Evolutionary conservation across 2,888 invertebrate genomes (phyloP).

Genomic region (Drosophila cracens): DNA sequence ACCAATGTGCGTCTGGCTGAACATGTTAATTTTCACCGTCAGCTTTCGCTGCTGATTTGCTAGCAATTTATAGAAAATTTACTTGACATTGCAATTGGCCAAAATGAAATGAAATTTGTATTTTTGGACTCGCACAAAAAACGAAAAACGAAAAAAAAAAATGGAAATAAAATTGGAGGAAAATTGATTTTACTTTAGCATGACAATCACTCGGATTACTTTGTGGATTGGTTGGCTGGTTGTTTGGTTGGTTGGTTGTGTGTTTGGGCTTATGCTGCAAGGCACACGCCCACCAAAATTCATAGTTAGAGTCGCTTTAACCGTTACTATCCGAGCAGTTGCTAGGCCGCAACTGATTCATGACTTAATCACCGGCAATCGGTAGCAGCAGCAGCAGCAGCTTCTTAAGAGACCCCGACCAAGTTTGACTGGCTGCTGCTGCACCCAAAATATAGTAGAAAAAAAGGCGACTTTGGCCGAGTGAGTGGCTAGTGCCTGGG

Average conservation of each 20-base stretch:
- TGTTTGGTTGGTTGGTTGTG: slow-evolving; percentile 17
- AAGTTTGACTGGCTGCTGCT: slow-evolving; percentile 38
- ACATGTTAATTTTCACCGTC: slow-evolving; percentile 60
- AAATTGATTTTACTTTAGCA: slow-evolving; percentile 75
- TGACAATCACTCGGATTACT: slow-evolving; percentile 72
- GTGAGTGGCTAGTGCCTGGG: slow-evolving; percentile 69
- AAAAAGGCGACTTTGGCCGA: slow-evolving; percentile 56
- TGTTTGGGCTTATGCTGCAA: slow-evolving; percentile 46
- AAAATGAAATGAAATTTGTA: slow-evolving; percentile 62
- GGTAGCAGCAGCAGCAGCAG: slow-evolving; percentile 55
- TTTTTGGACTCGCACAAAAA: slow-evolving; percentile 23
- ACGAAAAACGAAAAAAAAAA: slow-evolving; percentile 4
- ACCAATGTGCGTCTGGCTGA: slow-evolving; percentile 30
- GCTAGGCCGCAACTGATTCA: slow-evolving; percentile 71
- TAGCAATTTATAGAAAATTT: slow-evolving; percentile 55
- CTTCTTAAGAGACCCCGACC: slow-evolving; percentile 45
- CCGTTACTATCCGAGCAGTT: slow-evolving; percentile 55
- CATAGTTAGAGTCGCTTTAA: slow-evolving; percentile 68
- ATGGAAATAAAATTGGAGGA: slow-evolving; percentile 55
- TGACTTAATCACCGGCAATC: slow-evolving; percentile 78
- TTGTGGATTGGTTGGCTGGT: slow-evolving; percentile 29
- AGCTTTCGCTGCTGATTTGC: slow-evolving; percentile 65
- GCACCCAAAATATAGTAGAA: slow-evolving; percentile 62
- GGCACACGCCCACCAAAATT: slow-evolving; percentile 78
- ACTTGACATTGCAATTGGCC: slow-evolving; percentile 66